Evolutionary conservation across 2,888 invertebrate genomes (phyloP).

Genomic region (Cyaniris semiargus): DNA sequence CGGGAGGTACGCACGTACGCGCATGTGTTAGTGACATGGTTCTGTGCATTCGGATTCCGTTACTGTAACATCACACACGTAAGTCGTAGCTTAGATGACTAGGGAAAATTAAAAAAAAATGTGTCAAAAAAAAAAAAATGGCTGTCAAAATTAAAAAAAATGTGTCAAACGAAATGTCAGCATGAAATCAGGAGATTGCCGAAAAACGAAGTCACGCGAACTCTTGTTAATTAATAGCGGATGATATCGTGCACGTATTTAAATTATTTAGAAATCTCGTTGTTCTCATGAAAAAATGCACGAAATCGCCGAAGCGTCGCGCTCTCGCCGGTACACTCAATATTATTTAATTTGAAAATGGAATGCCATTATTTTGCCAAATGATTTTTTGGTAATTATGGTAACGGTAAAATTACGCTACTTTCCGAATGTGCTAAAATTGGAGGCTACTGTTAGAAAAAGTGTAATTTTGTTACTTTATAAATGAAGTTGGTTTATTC

Average conservation of each 20-base stretch:
- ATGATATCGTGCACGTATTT: constrained; percentile 72
- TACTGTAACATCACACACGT: constrained; percentile 64
- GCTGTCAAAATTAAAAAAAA: neutral
- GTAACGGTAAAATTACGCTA: neutral
- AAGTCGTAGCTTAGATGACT: constrained; percentile 48
- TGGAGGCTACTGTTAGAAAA: neutral
- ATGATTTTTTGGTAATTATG: neutral
- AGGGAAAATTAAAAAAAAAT: neutral
- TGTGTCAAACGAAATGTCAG: constrained; percentile 1
- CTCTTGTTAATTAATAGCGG: constrained; percentile 65
- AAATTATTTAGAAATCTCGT: constrained; percentile 77
- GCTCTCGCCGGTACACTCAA: constrained; percentile 36
- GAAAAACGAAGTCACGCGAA: constrained; percentile 52
- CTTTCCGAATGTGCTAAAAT: neutral
- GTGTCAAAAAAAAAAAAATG: neutral
- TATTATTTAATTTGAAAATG: constrained; percentile 28
- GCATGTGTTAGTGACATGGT: constrained; percentile 76
- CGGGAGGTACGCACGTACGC: constrained; percentile 55
- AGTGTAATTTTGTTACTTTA: neutral
- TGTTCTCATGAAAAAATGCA: constrained; percentile 74
- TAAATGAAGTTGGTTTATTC: neutral
- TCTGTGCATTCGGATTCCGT: constrained; percentile 74
- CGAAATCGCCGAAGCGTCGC: constrained; percentile 71
- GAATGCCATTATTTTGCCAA: neutral
- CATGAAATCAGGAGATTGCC: constrained; percentile 35